Percentiles rank a stretch among this genome's conserved stretches.
Evolutionary conservation across 2,113 vertebrate genomes (phyloP).

Genomic region (Poicephalus meyeri): DNA sequence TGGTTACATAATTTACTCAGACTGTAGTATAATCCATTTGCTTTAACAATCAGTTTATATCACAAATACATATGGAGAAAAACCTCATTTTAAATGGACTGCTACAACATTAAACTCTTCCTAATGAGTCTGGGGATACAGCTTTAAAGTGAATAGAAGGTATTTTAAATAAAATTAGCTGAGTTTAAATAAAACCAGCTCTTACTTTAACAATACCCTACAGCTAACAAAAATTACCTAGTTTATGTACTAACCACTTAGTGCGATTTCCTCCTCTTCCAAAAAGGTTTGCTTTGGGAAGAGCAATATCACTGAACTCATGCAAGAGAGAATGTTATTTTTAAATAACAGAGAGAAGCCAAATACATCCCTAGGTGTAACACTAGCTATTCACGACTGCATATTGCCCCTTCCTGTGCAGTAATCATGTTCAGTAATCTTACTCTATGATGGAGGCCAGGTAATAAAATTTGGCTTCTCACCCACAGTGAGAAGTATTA

Average conservation of each 20-base stretch:
- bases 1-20: neutral
- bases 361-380: neutral
- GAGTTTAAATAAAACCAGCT: conserved; percentile 27
- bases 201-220: neutral
- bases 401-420: neutral
- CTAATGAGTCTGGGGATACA: conserved; percentile 25
- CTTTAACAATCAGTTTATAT: neutral
- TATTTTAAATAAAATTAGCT: conserved; percentile 31
- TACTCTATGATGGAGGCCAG: neutral
- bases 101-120: conserved; percentile 26
- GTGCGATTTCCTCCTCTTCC: neutral
- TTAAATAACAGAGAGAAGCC: neutral
- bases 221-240: neutral
- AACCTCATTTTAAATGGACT: neutral
- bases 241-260: neutral
- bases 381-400: neutral
- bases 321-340: neutral
- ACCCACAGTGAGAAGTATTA: neutral
- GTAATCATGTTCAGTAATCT: neutral
- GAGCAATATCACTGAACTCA: neutral
- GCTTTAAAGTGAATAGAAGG: conserved; percentile 22
- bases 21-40: neutral
- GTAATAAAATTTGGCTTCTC: neutral
- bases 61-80: neutral
- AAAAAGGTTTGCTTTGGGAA: neutral